Percentiles rank a stretch among this genome's conserved stretches.
phyloP scores from a whole-genome alignment of 1,140 invertebrate species.

The Brachionus asplanchnoidis region DNA sequence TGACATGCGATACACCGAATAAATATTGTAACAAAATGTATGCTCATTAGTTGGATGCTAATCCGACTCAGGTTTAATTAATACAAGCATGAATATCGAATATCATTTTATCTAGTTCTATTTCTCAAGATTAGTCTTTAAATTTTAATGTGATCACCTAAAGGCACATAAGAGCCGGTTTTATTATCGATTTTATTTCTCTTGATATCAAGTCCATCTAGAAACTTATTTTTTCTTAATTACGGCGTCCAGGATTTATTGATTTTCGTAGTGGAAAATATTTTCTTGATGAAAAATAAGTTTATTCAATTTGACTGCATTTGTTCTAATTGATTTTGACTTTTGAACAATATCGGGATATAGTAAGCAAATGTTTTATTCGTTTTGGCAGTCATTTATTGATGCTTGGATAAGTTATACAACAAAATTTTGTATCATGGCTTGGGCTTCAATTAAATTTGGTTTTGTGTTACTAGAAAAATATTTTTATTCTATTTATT shows the following conservation, averaged over 20 bases:
- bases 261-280: not conserved
- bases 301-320: not conserved
- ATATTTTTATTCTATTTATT: not conserved
- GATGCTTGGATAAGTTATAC: not conserved
- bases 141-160: slow-evolving; percentile 11
- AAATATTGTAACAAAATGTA: not conserved
- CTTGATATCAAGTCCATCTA: not conserved
- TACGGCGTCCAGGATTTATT: slow-evolving; percentile 22
- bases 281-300: not conserved
- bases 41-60: not conserved
- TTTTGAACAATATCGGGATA: not conserved
- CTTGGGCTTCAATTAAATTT: not conserved
- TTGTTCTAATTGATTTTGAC: not conserved
- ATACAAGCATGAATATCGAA: not conserved
- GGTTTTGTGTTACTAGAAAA: not conserved
- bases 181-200: not conserved
- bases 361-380: not conserved
- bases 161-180: not conserved
- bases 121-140: not conserved
- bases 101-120: not conserved
- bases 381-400: not conserved
- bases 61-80: not conserved
- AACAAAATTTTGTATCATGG: not conserved
- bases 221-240: not conserved
- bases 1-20: not conserved